phyloP scores from a whole-genome alignment of 2,888 invertebrate species.

The Dermolepida albohirtum region DNA sequence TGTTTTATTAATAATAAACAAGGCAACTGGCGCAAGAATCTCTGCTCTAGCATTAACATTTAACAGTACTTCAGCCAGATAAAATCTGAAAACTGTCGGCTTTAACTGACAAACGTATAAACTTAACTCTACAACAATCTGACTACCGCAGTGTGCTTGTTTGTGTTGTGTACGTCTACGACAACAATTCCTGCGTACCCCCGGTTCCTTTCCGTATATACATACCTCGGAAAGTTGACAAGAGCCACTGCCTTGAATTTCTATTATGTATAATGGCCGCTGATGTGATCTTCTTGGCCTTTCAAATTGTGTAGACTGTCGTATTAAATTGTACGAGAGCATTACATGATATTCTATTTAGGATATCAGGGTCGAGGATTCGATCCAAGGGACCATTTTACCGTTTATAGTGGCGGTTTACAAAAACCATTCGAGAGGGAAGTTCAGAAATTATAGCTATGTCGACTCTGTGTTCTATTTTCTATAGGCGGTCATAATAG shows the following conservation, averaged over 20 bases:
- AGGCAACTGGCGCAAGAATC: not conserved
- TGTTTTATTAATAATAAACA: conserved; percentile 27
- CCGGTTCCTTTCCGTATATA: too few species aligned
- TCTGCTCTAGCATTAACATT: conserved; percentile 8
- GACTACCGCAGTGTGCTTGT: conserved; percentile 1
- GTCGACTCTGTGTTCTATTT: too few species aligned
- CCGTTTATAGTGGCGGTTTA: too few species aligned
- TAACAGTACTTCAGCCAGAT: conserved; percentile 20
- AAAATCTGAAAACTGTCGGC: conserved; percentile 20
- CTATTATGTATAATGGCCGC: too few species aligned
- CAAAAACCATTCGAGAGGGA: not conserved
- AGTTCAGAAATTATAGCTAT: not conserved
- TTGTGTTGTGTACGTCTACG: not conserved
- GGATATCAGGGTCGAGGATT: conserved; percentile 1
- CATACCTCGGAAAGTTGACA: too few species aligned
- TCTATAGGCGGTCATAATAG: too few species aligned
- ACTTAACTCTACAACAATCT: conserved; percentile 15
- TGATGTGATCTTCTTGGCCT: too few species aligned
- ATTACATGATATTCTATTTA: conserved; percentile 1
- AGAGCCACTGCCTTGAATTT: too few species aligned
- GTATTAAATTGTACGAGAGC: conserved; percentile 10
- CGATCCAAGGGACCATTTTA: not conserved
- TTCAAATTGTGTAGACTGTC: not conserved
- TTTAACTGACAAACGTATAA: conserved; percentile 8
- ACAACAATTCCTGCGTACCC: not conserved